Base-by-base conservation (phyloP, 2,888 invertebrate species). In the Zaprionus lineosus region DNA sequence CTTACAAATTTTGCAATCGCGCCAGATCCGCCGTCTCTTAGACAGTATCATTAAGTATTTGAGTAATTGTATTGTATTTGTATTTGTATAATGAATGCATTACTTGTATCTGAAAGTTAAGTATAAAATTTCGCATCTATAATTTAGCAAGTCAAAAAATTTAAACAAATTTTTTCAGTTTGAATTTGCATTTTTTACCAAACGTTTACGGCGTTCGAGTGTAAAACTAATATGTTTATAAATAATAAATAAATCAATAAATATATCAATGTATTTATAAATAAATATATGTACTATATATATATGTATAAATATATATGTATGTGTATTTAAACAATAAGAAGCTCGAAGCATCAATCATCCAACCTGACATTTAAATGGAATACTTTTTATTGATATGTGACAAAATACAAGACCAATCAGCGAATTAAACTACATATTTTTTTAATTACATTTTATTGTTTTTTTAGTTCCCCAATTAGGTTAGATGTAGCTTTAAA, bases 271-370 rank as follows among this genome's bases (percentile, higher is more conserved):
- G 37, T 51, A 47, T 66, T 57, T 64, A 36, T 64, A n/a, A n/a
- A n/a, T n/a, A n/a, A n/a, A 60, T 66, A 48, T 74, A 69, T 67
- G 74, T 52, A 55, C 19, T 19, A 24, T n/a, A n/a, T n/a, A n/a
- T n/a, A n/a, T n/a, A n/a, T n/a, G n/a, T n/a, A n/a, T n/a, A n/a
- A n/a, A n/a, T n/a, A n/a, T n/a, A n/a, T n/a, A n/a, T n/a, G n/a
- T n/a, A n/a, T 75, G 79, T 83, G 72, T 79, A 78, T 75, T 76
- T 64, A 79, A 83, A 75, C 74, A 62, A 57, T 76, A 83, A 79
- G 79, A 56, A 75, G 77, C 81, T 84, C 84, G 84, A 78, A 78
- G 81, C 77, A 62, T 64, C 53, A 62, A 69, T 62, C 70, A 62
- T 73, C 76, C 63, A 73, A 59, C 63, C 73, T 53, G 62, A 62